Evolutionary conservation across 2,888 invertebrate genomes (phyloP), one percentile per base, ranked within the genome.

Genomic region (Eupithecia insigniata): DNA sequence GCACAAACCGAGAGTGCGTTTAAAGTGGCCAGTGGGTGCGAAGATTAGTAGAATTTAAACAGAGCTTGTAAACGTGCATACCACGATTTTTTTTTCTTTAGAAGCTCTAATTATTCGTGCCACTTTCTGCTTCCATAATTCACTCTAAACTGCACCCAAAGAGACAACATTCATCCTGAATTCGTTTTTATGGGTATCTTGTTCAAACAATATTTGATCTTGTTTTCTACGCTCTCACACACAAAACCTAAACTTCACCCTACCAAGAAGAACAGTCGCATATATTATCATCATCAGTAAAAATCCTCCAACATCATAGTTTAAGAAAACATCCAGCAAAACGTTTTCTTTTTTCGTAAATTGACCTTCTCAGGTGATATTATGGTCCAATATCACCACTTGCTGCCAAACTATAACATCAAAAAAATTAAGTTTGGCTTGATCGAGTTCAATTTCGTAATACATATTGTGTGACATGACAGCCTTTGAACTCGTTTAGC

Each of bases 221-320:
- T 22, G 12, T 22, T 51, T 22, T 22, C n/a, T 8, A 12, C 22
- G 3, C 22, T n/a, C 22, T 10, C 51, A 26, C 55, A 14, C 55
- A 55, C n/a, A n/a, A n/a, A 22, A 22, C 10, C 51, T 46, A 43
- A 22, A 22, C 51, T 22, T 51, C 22, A 0, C 12, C 2, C 46
- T 46, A n/a, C 46, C 46, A 22, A 51, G 51, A 51, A 51, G 51
- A 51, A 51, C 51, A 51, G 51, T 51, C 51, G 4, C 26, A 51
- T 51, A 12, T 2, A 22, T 10, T n/a, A n/a, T n/a, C n/a, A n/a
- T 10, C 16, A 18, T 22, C 26, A 55, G 26, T n/a, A n/a, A n/a
- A 26, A 55, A 55, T 51, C 51, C 22, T 22, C 10, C 22, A 22
- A 51, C 46, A 46, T 8, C 18, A 36, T 39, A 4, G n/a, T 46